Conservation (phyloP, 2,888 invertebrate genomes). For the Eupithecia exiguata region DNA sequence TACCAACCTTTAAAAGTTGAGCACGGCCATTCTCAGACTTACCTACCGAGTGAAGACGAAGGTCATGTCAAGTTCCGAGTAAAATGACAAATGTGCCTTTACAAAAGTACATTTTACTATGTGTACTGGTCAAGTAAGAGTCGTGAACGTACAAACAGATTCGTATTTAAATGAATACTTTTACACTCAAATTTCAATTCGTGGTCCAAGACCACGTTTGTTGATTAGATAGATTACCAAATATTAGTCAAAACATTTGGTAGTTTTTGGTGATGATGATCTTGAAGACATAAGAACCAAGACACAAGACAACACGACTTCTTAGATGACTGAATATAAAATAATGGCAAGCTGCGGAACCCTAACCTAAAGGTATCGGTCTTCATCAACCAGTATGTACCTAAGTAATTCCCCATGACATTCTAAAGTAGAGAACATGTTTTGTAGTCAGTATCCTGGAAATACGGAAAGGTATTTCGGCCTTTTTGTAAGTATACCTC, state of each 20-base stretch:
- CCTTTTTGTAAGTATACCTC: background rate
- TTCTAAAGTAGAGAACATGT: slow-evolving; percentile 15
- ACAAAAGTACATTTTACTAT: slow-evolving; percentile 11
- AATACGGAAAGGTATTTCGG: slow-evolving; percentile 11
- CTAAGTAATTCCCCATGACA: slow-evolving; percentile 23
- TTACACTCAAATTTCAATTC: background rate
- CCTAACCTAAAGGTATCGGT: background rate
- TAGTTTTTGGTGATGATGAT: background rate
- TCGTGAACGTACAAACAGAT: background rate
- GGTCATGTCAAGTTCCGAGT: slow-evolving; percentile 33
- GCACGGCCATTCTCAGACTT: slow-evolving; percentile 8
- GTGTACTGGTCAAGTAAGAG: background rate
- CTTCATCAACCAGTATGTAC: background rate
- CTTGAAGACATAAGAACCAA: background rate
- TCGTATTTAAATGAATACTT: background rate
- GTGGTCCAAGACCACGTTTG: too few relatives aligned
- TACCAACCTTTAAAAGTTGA: background rate
- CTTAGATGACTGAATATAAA: background rate
- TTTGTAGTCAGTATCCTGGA: slow-evolving; percentile 20
- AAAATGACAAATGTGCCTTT: slow-evolving; percentile 16
- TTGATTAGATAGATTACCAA: background rate
- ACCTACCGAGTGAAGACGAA: slow-evolving; percentile 19
- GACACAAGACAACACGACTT: background rate
- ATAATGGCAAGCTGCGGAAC: background rate
- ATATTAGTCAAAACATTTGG: background rate